Percentiles rank a stretch among this genome's conserved stretches.
Evolutionary conservation across 2,888 invertebrate species (phyloP).

Genomic region (Thyatira batis): DNA sequence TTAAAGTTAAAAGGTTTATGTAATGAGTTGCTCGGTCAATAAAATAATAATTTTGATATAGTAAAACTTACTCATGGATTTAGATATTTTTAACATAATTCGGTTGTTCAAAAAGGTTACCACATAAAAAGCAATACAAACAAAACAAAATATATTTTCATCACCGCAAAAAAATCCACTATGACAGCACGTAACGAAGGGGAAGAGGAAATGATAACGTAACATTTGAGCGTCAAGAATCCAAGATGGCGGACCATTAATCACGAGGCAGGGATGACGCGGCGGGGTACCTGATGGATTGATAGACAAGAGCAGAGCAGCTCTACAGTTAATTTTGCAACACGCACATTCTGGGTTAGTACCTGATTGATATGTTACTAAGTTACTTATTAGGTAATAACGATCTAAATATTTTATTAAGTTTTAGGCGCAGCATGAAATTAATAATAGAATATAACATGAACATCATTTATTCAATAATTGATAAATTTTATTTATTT

Average conservation of each 20-base stretch:
- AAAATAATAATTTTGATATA: too few species aligned
- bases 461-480: too few species aligned
- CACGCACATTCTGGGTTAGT: neutral
- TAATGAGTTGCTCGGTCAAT: too few species aligned
- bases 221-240: constrained; percentile 24
- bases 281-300: constrained; percentile 28
- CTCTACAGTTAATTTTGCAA: constrained; percentile 6
- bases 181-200: constrained; percentile 11
- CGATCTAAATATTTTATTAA: too few species aligned
- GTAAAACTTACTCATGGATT: too few species aligned
- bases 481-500: too few species aligned
- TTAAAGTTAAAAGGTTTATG: too few species aligned
- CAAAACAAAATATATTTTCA: neutral
- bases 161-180: constrained; percentile 2
- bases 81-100: too few species aligned
- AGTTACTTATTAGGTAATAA: too few species aligned
- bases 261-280: constrained; percentile 35
- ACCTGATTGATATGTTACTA: too few species aligned
- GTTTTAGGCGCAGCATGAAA: too few species aligned
- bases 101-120: neutral
- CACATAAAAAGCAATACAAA: neutral
- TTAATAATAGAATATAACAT: too few species aligned
- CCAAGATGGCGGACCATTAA: constrained; percentile 47
- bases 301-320: constrained; percentile 27
- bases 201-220: constrained; percentile 29